Evolutionary conservation across 2,797 vertebrate species (phyloP).

Genomic region (Tauraco hartlaubi): DNA sequence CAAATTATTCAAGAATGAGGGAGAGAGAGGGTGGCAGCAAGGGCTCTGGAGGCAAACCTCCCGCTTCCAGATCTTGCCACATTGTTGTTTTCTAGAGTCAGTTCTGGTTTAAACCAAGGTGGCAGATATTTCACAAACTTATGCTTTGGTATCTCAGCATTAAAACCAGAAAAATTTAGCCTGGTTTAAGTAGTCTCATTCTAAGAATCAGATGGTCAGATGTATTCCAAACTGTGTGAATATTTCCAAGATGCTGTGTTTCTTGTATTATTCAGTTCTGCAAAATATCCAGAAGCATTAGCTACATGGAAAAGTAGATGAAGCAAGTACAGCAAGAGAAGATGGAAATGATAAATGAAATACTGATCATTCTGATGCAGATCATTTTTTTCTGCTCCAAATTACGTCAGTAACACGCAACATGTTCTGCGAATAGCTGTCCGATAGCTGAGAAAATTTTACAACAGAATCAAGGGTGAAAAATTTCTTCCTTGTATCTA

Average conservation of each 20-base stretch:
- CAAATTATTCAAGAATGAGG: not conserved
- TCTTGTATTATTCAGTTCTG: not conserved
- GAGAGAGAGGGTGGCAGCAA: not conserved
- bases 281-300: not conserved
- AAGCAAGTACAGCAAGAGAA: not conserved
- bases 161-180: not conserved
- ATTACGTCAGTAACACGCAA: fast-evolving
- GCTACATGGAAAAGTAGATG: not conserved
- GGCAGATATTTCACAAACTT: not conserved
- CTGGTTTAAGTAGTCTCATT: not conserved
- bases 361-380: not conserved
- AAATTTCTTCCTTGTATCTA: too few relatives aligned
- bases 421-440: not conserved
- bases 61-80: not conserved
- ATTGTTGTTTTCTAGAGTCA: not conserved
- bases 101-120: not conserved
- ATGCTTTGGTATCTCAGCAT: not conserved
- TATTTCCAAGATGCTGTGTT: not conserved
- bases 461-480: not conserved
- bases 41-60: not conserved
- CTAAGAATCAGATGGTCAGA: not conserved
- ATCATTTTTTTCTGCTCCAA: not conserved
- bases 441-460: not conserved
- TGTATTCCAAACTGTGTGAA: not conserved
- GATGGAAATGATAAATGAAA: not conserved